Evolutionary conservation across 2,113 vertebrate genomes (phyloP), one percentile per base, ranked within the genome.

Genomic region (Empidonax traillii): DNA sequence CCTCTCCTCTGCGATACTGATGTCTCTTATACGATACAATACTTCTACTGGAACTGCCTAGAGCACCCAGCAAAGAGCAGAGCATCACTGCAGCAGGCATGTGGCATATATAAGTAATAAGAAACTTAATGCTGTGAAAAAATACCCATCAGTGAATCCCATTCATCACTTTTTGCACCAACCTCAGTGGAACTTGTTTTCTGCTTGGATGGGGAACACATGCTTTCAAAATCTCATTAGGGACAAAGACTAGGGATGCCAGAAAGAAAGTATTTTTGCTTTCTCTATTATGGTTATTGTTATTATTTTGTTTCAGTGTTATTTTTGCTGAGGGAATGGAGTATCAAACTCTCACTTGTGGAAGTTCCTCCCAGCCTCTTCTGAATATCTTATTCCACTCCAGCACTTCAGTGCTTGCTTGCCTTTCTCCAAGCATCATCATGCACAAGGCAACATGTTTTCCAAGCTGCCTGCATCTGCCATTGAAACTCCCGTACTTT

Each of bases 401-500:
- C 22, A 90, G 76, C 46, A 23, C 51, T 87, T 73, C 51, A 43
- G 23, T 21, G 3, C 20, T 92, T 66, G 19, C 66, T 39, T 87
- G 43, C 31, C 51, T 78, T 90, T 90, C 67, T 89, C 59, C 75
- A 88, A 93, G 73, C 47, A 62, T 30, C 8, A 0, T 68, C 87
- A 74, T 51, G 75, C 65, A 80, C 59, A 77, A 77, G 59, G 19
- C 62, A 94, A 82, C 37, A 37, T 79, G 94, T 83, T 96, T 97
- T 90, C 85, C 87, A 91, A 88, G 73, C 95, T 93, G 90, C 69
- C 75, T 94, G 55, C 90, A 93, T 96, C 71, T 90, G 87, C 80
- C 2, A 1, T 85, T 94, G 93, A 87, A 97, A 87, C 52, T 94
- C 85, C 87, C 78, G 51, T 74, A 47, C 93, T 97, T 98, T 91